A percentile compares a stretch with the other conserved stretches of the same genome.
These are phyloP conservation scores for Cecidostiba fungosa DNA, from an alignment of 2,888 invertebrate genomes.

Conservation along the genomic window DNA sequence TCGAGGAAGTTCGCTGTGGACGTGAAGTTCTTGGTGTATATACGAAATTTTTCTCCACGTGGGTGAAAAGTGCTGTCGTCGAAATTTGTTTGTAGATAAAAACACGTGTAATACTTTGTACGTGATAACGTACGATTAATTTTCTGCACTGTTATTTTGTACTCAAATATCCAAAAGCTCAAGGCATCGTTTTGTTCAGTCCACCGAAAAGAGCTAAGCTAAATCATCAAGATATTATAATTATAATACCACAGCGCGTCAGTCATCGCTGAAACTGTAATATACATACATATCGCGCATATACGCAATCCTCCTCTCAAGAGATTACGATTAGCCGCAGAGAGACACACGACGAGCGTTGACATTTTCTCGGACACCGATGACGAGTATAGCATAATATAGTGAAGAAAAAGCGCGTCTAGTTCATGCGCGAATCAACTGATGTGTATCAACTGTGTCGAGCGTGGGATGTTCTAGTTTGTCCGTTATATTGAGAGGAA, in stretches of 20 bases:
- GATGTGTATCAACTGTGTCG: neutral
- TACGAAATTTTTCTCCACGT: too few relatives aligned
- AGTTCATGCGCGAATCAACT: neutral
- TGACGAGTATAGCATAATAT: too few relatives aligned
- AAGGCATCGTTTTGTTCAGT: neutral
- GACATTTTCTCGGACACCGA: constrained; percentile 9
- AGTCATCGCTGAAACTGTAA: neutral
- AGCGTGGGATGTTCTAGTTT: neutral
- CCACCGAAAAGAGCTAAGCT: neutral
- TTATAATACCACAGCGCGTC: too few relatives aligned
- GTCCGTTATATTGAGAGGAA: neutral
- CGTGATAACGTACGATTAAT: too few relatives aligned
- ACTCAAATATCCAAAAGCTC: neutral
- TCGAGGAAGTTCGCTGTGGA: too few relatives aligned
- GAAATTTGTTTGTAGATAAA: neutral
- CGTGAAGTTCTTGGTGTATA: too few relatives aligned
- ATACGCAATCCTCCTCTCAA: constrained; percentile 17
- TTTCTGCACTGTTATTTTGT: neutral
- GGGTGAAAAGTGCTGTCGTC: too few relatives aligned
- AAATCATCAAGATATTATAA: neutral
- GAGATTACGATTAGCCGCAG: constrained; percentile 8
- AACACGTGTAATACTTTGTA: neutral
- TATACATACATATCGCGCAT: neutral
- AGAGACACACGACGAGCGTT: neutral
- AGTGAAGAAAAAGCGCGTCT: neutral